phyloP scores from a whole-genome alignment of 2,888 invertebrate species.

The Caenorhabditis japonica region DNA sequence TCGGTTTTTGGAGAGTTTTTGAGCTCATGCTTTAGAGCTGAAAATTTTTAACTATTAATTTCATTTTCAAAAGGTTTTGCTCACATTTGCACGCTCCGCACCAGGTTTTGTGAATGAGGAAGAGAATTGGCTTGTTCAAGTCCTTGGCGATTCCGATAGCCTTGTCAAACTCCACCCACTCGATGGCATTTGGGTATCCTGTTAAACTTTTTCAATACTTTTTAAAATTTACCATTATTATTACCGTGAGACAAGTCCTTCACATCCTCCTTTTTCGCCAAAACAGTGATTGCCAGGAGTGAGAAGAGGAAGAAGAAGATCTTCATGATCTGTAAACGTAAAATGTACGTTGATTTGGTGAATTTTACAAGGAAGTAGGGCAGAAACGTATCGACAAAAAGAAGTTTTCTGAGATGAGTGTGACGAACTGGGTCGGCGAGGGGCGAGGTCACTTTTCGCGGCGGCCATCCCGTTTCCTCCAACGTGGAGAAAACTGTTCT shows the following conservation, averaged over 20 bases:
- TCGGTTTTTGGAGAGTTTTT: slow-evolving; percentile 71
- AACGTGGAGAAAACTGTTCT: slow-evolving; percentile 39
- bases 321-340: slow-evolving; percentile 33
- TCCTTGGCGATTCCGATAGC: slow-evolving; percentile 73
- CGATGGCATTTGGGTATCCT: slow-evolving; percentile 74
- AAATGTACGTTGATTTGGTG: background rate
- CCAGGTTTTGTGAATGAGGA: slow-evolving; percentile 80
- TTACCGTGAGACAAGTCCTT: slow-evolving; percentile 36
- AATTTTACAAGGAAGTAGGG: slow-evolving; percentile 1
- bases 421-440: slow-evolving; percentile 42
- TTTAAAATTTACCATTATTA: background rate
- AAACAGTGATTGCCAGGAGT: slow-evolving; percentile 26
- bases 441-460: slow-evolving; percentile 29
- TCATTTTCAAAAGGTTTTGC: background rate
- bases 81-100: slow-evolving; percentile 80
- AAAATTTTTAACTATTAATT: slow-evolving; percentile 7
- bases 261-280: slow-evolving; percentile 45
- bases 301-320: slow-evolving; percentile 25
- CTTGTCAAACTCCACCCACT: slow-evolving; percentile 73
- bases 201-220: slow-evolving; percentile 8
- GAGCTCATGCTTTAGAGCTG: slow-evolving; percentile 69
- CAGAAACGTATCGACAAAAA: slow-evolving; percentile 12
- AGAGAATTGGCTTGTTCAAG: slow-evolving; percentile 78
- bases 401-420: slow-evolving; percentile 36
- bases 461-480: slow-evolving; percentile 32